phyloP scores from a whole-genome alignment of 2,113 vertebrate genomes.

The Chloropsis cyanopogon region DNA sequence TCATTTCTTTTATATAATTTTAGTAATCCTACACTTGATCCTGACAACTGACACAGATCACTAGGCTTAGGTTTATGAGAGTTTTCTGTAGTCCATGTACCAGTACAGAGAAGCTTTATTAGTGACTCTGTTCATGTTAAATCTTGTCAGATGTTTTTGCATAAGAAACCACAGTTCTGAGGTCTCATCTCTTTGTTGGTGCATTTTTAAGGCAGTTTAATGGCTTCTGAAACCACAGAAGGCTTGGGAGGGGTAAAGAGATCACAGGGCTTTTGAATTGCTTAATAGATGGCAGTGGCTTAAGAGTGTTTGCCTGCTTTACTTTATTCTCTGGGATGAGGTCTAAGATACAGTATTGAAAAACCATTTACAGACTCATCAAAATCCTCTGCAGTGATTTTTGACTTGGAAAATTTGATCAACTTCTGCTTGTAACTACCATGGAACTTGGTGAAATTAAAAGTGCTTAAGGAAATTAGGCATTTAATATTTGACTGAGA shows the following conservation, averaged over 20 bases:
- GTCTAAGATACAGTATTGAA: neutral
- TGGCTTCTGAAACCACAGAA: neutral
- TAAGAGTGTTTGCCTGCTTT: neutral
- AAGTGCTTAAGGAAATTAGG: neutral
- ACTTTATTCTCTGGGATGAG: neutral
- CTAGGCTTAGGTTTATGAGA: neutral
- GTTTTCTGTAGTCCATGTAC: neutral
- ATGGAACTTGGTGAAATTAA: neutral
- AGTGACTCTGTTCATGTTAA: conserved; percentile 12
- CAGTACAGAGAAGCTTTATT: neutral
- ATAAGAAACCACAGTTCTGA: conserved; percentile 36
- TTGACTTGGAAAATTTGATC: neutral
- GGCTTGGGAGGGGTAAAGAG: neutral
- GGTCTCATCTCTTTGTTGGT: conserved; percentile 13
- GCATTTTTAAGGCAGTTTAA: neutral
- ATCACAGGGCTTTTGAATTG: neutral
- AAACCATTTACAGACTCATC: neutral
- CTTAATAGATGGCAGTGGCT: neutral
- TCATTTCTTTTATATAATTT: neutral
- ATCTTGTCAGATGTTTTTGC: conserved; percentile 38
- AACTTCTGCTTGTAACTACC: neutral
- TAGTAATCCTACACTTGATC: neutral
- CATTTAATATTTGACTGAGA: neutral
- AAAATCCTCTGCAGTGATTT: neutral
- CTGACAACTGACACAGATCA: neutral